Evolutionary conservation across 2,888 invertebrate genomes (phyloP).

Genomic region (Volucella inanis): DNA sequence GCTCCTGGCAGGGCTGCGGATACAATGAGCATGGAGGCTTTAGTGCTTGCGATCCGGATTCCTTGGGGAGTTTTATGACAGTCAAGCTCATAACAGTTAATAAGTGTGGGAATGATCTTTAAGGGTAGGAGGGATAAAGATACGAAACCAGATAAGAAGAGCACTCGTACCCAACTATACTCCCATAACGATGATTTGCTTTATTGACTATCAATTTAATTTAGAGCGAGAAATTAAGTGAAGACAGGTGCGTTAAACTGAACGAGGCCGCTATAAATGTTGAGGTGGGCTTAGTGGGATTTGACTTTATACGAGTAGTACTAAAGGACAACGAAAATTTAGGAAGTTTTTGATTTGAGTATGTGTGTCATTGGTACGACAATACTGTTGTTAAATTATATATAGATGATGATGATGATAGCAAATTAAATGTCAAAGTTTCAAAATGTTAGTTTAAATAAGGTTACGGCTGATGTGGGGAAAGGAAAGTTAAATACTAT

Average conservation of each 20-base stretch:
- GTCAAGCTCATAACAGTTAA: slow-evolving; percentile 59
- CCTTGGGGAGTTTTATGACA: slow-evolving; percentile 42
- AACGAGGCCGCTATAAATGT: neutral
- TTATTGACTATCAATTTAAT: slow-evolving; percentile 61
- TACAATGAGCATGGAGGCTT: slow-evolving; percentile 1
- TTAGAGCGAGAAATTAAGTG: slow-evolving; percentile 39
- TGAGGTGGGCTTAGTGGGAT: neutral
- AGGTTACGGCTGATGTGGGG: too few species aligned
- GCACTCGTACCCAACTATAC: neutral
- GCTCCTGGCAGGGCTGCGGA: slow-evolving; percentile 35
- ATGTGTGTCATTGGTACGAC: too few species aligned
- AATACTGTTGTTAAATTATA: too few species aligned
- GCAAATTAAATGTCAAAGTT: too few species aligned
- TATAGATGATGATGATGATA: too few species aligned
- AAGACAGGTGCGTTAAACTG: slow-evolving; percentile 34
- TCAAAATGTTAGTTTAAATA: too few species aligned
- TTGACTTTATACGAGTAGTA: too few species aligned
- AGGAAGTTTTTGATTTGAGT: too few species aligned
- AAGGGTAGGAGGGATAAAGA: neutral
- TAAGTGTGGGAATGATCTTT: slow-evolving; percentile 40
- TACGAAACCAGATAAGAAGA: neutral
- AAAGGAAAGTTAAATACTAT: too few species aligned
- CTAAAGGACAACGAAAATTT: too few species aligned
- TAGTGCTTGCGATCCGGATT: slow-evolving; percentile 21
- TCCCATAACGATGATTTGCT: slow-evolving; percentile 52